These are phyloP conservation scores for Nephila pilipes DNA, from an alignment of 1,140 invertebrate genomes.

Conservation along the genomic window DNA sequence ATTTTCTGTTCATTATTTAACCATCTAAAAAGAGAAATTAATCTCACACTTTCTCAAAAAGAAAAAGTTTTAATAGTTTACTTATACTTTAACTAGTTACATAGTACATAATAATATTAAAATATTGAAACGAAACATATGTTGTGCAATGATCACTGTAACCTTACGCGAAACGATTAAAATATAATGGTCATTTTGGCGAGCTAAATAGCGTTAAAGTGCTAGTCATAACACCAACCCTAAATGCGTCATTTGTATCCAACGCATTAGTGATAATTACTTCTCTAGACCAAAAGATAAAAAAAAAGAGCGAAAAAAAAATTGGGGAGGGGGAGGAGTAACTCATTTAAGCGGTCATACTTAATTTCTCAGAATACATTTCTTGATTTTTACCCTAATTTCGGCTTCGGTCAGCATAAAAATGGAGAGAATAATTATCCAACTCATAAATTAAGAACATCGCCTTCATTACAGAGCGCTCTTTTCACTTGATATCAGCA, in stretches of 20 bases:
- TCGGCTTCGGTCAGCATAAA: conserved; percentile 7
- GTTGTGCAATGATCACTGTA: too few relatives aligned
- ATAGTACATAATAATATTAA: too few relatives aligned
- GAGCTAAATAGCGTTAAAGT: neutral
- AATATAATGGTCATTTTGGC: neutral
- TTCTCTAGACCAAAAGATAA: neutral
- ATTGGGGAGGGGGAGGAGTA: too few relatives aligned
- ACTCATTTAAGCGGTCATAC: conserved; percentile 6
- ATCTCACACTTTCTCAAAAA: too few relatives aligned
- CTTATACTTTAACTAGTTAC: too few relatives aligned
- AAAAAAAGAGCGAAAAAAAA: too few relatives aligned
- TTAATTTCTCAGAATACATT: conserved; percentile 21
- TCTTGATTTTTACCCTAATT: conserved; percentile 4
- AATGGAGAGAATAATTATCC: conserved; percentile 37
- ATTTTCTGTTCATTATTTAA: too few relatives aligned
- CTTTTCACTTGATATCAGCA: conserved; percentile 39
- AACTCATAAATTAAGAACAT: conserved; percentile 39
- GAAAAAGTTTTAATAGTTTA: too few relatives aligned
- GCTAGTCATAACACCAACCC: neutral
- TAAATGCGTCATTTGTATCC: neutral
- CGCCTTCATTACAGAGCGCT: neutral
- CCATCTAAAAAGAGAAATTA: too few relatives aligned
- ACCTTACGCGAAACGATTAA: neutral
- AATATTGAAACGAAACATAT: too few relatives aligned
- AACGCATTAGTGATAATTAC: conserved; percentile 30